A percentile compares a stretch with the other conserved stretches of the same genome.
phyloP scores from a whole-genome alignment of 2,113 vertebrate genomes.

The Halcyon senegalensis region DNA sequence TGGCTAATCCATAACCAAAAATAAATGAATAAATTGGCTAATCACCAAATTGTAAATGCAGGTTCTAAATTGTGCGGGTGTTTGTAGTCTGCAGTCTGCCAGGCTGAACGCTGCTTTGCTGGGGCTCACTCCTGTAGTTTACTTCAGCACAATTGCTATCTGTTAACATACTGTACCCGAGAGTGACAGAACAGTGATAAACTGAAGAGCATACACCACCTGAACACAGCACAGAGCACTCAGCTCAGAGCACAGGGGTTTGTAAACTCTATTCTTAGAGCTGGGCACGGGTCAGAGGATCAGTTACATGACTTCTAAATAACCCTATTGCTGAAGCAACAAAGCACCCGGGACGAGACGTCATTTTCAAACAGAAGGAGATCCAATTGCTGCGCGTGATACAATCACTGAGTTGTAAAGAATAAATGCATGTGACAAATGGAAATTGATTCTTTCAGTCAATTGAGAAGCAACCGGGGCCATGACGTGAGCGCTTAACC shows the following conservation, averaged over 20 bases:
- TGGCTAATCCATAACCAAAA: background rate
- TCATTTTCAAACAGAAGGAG: background rate
- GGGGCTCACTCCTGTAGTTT: background rate
- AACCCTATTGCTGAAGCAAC: background rate
- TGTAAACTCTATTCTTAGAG: background rate
- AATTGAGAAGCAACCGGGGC: background rate
- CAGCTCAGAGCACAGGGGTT: background rate
- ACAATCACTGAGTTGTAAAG: background rate
- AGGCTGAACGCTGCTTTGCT: background rate
- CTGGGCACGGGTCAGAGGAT: background rate
- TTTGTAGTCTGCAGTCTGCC: background rate
- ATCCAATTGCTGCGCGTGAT: background rate
- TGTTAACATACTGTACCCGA: background rate
- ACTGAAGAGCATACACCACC: background rate
- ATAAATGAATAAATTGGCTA: background rate
- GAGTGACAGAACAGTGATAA: background rate
- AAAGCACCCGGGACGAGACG: background rate
- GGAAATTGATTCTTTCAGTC: constrained; percentile 23
- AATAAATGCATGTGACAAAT: constrained; percentile 2
- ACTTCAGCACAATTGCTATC: background rate
- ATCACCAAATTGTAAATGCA: background rate
- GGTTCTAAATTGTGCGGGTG: background rate
- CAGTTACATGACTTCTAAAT: background rate
- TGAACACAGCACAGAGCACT: accelerated
- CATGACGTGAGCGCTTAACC: background rate